Base-by-base conservation (phyloP, 2,113 vertebrate species). In the Onychorhynchus coronatus region DNA sequence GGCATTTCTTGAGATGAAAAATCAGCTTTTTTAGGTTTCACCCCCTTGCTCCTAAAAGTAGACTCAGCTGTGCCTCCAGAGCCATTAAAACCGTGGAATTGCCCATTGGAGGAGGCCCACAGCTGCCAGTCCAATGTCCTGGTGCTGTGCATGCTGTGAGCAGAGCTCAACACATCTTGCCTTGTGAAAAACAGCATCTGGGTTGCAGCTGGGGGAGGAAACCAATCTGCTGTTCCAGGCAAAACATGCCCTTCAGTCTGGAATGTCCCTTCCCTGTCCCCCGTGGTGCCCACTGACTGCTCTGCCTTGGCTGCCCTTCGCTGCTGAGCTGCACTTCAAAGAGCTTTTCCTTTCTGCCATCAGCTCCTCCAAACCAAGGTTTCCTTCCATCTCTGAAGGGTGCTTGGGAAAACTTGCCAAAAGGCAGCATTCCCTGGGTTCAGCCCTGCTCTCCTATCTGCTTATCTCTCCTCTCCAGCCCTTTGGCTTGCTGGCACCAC, bases 201-300 rank as follows among this genome's bases (percentile, higher is more conserved):
- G 33, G 30, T 55, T 80, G 77, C 63, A 83, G 70, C 67, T 89
- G n/a, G 13, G 10, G 13, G 8, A 22, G 1, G 13, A 41, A 84
- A 59, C 33, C 62, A 53, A 74, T 55, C 46, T 46, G 59, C 35
- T 63, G 33, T 42, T 44, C 44, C 35, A 52, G 61, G 41, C 12
- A 37, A 75, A 55, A 65, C 17, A 23, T 25, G 24, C 35, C n/a
- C 41, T 61, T 71, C 25, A 44, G 53, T 42, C 31, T 63, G 33
- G 39, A 63, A 55, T 63, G 41, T 61, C 50, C 91, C 58, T 63
- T 33, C 28, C 6, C n/a, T n/a, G 72, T 53, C 21, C 47, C 55
- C 49, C 6, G 1, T 0, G 0, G 59, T 66, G 56, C 62, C 30
- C 37, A 11, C 22, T 44, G 70, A 4, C 70, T 35, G 52, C 0